Evolutionary conservation across 2,113 vertebrate genomes (phyloP).

Genomic region (Callopanchax toddi): DNA sequence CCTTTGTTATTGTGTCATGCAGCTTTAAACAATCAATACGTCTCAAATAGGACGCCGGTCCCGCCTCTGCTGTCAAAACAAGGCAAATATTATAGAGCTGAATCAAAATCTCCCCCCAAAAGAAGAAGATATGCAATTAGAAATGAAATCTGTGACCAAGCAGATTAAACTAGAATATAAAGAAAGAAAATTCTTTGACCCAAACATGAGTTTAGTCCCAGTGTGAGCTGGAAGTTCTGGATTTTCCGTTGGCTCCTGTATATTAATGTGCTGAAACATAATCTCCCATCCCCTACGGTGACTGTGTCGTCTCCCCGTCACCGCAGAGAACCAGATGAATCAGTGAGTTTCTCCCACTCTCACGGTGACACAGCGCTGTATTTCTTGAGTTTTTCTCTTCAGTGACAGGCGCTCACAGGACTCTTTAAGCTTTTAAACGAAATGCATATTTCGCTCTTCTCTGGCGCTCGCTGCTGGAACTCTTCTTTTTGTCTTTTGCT

Average conservation of each 20-base stretch:
- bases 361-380: constrained; percentile 2
- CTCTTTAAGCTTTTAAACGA: constrained; percentile 14
- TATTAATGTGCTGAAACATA: constrained; percentile 49
- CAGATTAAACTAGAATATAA: not conserved
- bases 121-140: not conserved
- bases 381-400: constrained; percentile 16
- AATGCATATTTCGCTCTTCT: not conserved
- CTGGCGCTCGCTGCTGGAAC: not conserved
- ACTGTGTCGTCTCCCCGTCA: constrained; percentile 25
- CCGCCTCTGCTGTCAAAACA: not conserved
- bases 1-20: not conserved
- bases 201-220: not conserved
- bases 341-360: constrained; percentile 16
- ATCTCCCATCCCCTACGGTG: constrained; percentile 36
- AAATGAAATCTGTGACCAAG: not conserved
- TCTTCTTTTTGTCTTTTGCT: constrained; percentile 9
- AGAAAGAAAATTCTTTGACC: too few species aligned
- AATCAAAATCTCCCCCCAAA: not conserved
- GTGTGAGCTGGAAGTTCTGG: not conserved
- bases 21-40: constrained; percentile 3
- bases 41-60: constrained; percentile 6
- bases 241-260: constrained; percentile 41
- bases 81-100: not conserved
- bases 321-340: constrained; percentile 28
- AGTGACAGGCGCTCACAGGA: constrained; percentile 27